Conservation (phyloP, 1,140 invertebrate species). For the Aporrectodea caliginosa region DNA sequence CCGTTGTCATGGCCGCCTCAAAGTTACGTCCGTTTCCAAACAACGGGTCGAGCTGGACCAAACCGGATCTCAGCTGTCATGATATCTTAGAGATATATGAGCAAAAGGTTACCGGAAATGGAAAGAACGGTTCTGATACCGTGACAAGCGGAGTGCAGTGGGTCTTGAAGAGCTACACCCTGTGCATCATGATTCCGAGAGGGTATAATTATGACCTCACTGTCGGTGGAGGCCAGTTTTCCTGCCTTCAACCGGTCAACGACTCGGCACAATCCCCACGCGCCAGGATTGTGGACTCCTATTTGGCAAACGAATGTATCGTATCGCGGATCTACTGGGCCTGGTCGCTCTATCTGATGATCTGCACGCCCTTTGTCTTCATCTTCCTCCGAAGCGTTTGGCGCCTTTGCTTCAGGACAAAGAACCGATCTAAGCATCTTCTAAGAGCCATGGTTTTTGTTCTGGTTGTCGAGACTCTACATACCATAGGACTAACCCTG, state of each 20-base stretch:
- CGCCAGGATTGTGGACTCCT: neutral
- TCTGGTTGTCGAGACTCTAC: conserved; percentile 42
- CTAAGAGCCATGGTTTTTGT: neutral
- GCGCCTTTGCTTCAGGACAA: conserved; percentile 16
- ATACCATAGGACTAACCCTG: conserved; percentile 45
- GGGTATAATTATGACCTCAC: too few species aligned
- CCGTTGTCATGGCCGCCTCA: conserved; percentile 24
- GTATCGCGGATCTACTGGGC: conserved; percentile 9
- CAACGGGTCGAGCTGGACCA: neutral
- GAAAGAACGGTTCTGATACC: neutral
- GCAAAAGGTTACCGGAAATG: neutral
- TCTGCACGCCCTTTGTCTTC: conserved; percentile 26
- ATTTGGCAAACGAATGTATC: conserved; percentile 7
- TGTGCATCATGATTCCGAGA: neutral
- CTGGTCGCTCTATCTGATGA: conserved; percentile 24
- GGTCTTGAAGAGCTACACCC: neutral
- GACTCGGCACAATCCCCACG: neutral
- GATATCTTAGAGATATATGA: neutral
- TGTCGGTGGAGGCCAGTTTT: neutral
- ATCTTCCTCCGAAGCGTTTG: conserved; percentile 17
- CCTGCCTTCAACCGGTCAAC: neutral
- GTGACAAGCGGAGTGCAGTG: neutral
- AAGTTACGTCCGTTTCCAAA: conserved; percentile 9
- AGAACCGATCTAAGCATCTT: neutral
- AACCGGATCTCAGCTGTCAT: neutral